Base-by-base conservation (phyloP, 2,797 vertebrate species). In the Myiotriccus ornatus region DNA sequence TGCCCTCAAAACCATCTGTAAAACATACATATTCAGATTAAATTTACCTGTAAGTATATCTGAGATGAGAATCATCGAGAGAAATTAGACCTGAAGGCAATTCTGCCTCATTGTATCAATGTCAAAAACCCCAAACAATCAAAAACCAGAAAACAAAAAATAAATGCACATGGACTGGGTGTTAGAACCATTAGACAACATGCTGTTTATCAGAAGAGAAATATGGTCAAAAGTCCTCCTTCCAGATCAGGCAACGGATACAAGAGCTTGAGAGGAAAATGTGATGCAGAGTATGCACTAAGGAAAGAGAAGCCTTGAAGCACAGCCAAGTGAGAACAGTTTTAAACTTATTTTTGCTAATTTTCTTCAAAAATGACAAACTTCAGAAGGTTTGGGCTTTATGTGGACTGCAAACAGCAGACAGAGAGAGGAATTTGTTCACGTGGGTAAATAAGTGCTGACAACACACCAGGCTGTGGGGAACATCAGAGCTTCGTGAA, bases 61-160 rank as follows among this genome's bases (percentile, higher is more conserved):
- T 55, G 57, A 90, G 64, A 91, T 69, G 50, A 89, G 71, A 90
- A 77, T 18, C 30, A 92, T 32, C 73, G 65, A 69, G 2, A 92
- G 78, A 95, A 90, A 89, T 71, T 56, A 80, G 50, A 92, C 50
- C 52, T 37, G 56, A 93, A 90, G 68, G 90, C 70, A 87, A 76
- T 49, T 75, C 50, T 67, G 23, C 32, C 32, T 86, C 52, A 43
- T 32, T 71, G 28, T 24, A 74, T 84, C 35, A 50, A 39, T 8
- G 22, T 68, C 21, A 82, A 87, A 74, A 63, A 10, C 4, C 1
- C 21, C 32, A 55, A 62, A 10, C 30, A 77, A 83, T 50, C 18
- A 49, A 78, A 81, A 67, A 4, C 0, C 27, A 80, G 56, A 49
- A 77, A 83, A 63, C 4, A 16, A 50, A 55, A 91, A 68, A 73